These are phyloP conservation scores for Herpailurus yagouaroundi DNA, from an alignment of 2,113 vertebrate species.

Conservation along the genomic window DNA sequence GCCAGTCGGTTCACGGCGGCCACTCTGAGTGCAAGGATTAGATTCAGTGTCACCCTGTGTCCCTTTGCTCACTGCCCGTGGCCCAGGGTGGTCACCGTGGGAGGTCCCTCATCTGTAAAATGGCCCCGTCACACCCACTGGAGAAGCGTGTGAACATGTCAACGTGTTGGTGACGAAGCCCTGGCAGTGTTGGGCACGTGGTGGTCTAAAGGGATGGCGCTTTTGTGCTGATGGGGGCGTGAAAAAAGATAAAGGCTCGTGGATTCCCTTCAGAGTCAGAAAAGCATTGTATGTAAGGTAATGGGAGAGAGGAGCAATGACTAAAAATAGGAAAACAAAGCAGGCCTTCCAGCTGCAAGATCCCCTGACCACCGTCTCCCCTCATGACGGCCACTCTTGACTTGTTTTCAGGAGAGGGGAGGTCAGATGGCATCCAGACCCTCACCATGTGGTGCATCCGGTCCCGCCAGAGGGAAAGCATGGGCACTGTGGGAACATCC, in stretches of 20 bases:
- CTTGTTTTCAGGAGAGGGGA: background rate
- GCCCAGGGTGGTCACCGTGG: background rate
- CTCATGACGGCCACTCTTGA: rapidly evolving
- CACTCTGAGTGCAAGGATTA: rapidly evolving
- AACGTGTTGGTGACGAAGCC: background rate
- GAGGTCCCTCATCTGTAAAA: too few relatives aligned
- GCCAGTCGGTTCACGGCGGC: rapidly evolving
- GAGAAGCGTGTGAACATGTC: background rate
- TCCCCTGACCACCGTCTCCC: background rate
- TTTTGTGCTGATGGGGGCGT: background rate
- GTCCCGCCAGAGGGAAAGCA: background rate
- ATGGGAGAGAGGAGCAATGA: background rate
- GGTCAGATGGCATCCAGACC: background rate
- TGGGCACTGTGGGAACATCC: background rate
- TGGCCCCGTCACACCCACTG: too few relatives aligned
- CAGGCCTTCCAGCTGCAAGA: rapidly evolving
- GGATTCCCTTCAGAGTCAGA: background rate
- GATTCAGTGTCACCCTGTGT: too few relatives aligned
- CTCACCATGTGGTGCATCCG: rapidly evolving
- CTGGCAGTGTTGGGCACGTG: background rate
- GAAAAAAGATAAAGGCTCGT: background rate
- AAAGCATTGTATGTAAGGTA: background rate
- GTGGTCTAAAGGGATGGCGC: background rate
- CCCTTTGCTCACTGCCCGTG: rapidly evolving
- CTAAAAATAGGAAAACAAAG: background rate